Evolutionary conservation across 2,888 invertebrate genomes (phyloP), one percentile per base, ranked within the genome.

Genomic region (Agrochola circellaris): DNA sequence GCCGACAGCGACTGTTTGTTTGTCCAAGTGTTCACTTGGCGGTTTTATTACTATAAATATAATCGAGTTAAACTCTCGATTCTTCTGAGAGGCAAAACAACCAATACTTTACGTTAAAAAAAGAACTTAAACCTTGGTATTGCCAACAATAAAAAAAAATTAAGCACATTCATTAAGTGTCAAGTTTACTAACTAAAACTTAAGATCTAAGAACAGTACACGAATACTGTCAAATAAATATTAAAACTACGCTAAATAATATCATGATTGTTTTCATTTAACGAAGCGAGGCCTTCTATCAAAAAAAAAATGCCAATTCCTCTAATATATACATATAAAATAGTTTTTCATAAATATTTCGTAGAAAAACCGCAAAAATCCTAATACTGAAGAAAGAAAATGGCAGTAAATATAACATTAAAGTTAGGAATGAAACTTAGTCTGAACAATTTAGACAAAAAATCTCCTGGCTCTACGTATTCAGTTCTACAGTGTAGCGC

Each of bases 301-400:
- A 69, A 68, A 62, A 73, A 76, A 48, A 81, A 83, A 84, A 83
- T 77, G 84, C 85, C 87, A 83, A 88, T 84, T 87, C 71, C 64
- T 81, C 79, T 87, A 85, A 79, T 90, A 88, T 86, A 87, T 87
- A 90, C 83, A 91, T 79, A 89, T 69, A 83, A 79, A 82, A 82
- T 65, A 80, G 78, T 78, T 79, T 73, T 68, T 51, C 64, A 75
- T 74, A 86, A 62, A 85, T 78, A 85, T 77, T 74, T 75, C 79
- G 73, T 75, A 66, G 70, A 77, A 85, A 81, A 84, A 82, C 74
- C 48, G 71, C 72, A 61, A 78, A 73, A 71, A 77, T 67, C 71
- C 83, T 92, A 93, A 93, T 92, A 93, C 93, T 93, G 93, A 90
- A 89, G 78, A 81, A 76, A 84, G 75, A 90, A 90, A 89, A 86